phyloP scores from a whole-genome alignment of 2,113 vertebrate genomes.

The Aix galericulata region DNA sequence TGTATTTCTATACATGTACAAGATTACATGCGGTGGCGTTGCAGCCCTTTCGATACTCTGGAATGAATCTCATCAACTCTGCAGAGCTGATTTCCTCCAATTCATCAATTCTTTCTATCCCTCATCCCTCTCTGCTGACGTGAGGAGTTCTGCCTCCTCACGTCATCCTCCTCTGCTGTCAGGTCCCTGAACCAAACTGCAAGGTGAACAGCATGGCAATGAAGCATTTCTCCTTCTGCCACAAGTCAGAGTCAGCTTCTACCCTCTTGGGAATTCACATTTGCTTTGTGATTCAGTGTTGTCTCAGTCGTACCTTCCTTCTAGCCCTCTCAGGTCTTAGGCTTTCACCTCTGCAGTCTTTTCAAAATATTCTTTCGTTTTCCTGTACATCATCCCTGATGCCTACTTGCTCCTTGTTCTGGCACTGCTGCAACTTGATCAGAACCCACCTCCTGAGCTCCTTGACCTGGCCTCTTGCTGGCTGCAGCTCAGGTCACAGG shows the following conservation, averaged over 20 bases:
- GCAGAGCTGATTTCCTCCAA: neutral
- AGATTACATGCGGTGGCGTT: neutral
- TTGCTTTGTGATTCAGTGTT: neutral
- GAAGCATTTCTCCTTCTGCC: neutral
- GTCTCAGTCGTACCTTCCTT: neutral
- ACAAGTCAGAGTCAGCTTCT: neutral
- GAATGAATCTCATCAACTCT: neutral
- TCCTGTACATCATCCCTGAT: neutral
- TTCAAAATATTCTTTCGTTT: neutral
- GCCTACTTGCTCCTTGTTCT: neutral
- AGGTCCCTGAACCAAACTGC: neutral
- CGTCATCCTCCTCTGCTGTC: neutral
- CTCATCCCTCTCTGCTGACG: neutral
- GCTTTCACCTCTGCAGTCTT: neutral
- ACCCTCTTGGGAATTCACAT: neutral
- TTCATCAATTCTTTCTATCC: neutral
- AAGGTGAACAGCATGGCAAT: neutral
- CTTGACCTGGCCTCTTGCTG: neutral
- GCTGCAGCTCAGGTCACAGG: neutral
- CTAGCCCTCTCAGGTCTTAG: neutral
- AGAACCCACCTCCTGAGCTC: neutral
- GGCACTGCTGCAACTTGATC: neutral
- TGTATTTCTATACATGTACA: too few species aligned
- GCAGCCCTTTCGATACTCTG: neutral
- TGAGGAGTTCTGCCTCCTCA: neutral